Conservation (phyloP, 92 coral and sea anemone species). For the Palythoa caribaeorum region DNA sequence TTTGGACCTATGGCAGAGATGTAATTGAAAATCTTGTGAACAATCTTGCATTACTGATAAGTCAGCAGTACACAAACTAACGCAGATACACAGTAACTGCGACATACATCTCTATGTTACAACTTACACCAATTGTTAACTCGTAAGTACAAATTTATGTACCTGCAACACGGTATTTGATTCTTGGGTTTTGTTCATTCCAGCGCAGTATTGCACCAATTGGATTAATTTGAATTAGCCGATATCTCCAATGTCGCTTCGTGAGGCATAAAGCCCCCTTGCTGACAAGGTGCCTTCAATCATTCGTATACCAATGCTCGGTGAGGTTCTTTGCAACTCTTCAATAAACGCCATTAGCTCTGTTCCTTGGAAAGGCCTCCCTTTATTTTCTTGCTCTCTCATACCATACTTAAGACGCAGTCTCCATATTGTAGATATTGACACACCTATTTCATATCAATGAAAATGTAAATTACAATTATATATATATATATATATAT, state of each 20-base stretch:
- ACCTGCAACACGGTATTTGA: constrained; percentile 10
- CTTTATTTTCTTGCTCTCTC: background rate
- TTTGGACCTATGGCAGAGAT: constrained; percentile 8
- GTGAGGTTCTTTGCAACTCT: constrained; percentile 43
- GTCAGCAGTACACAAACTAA: background rate
- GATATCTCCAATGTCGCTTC: constrained; percentile 48
- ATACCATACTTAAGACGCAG: constrained; percentile 26
- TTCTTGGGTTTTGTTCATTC: constrained; percentile 48
- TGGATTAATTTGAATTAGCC: constrained; percentile 43
- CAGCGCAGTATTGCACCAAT: constrained; percentile 47
- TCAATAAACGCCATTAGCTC: constrained; percentile 15
- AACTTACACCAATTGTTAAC: background rate
- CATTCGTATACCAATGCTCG: constrained; percentile 45
- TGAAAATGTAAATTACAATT: background rate
- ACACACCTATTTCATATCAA: background rate
- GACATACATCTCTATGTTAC: background rate
- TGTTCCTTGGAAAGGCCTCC: constrained; percentile 11
- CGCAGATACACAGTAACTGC: background rate
- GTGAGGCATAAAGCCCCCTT: constrained; percentile 28
- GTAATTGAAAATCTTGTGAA: background rate
- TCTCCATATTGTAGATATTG: constrained; percentile 55
- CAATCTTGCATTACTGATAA: background rate
- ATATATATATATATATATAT: background rate
- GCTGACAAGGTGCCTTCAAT: constrained; percentile 40
- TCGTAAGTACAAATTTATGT: background rate